Percentiles rank a stretch among this genome's conserved stretches.
phyloP scores from a whole-genome alignment of 2,888 invertebrate species.

The Acleris emargana region DNA sequence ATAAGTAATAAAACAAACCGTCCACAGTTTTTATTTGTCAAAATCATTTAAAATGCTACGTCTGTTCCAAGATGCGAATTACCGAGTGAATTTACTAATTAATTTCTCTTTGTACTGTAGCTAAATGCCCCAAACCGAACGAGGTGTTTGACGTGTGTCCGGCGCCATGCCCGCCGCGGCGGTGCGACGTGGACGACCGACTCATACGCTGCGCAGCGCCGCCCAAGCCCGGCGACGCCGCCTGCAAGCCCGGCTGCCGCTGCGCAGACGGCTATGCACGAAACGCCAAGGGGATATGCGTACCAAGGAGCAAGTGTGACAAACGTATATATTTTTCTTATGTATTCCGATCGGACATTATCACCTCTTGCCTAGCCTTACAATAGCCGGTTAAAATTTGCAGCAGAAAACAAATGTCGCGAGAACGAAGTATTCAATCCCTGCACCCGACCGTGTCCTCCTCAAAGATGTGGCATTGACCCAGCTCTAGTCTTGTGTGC shows the following conservation, averaged over 20 bases:
- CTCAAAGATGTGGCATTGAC: conserved; percentile 44
- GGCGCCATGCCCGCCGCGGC: conserved; percentile 45
- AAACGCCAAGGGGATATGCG: conserved; percentile 41
- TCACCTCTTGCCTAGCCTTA: no score
- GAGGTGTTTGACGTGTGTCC: conserved; percentile 48
- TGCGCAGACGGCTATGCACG: conserved; percentile 47
- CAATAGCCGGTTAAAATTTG: background rate
- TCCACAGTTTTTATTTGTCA: conserved; percentile 40
- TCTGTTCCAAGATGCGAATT: no score
- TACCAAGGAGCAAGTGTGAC: conserved; percentile 34
- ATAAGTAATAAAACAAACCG: conserved; percentile 35
- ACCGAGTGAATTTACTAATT: conserved; percentile 38
- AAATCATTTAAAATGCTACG: conserved; percentile 39
- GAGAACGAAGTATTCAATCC: conserved; percentile 37
- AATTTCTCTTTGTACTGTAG: background rate
- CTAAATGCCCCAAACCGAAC: conserved; percentile 36
- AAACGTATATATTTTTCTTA: conserved; percentile 31
- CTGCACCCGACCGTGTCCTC: conserved; percentile 46
- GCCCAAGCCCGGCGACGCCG: conserved; percentile 49
- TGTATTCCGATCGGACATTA: no score
- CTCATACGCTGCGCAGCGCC: conserved; percentile 43
- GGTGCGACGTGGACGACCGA: conserved; percentile 46
- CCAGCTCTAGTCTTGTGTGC: conserved; percentile 37
- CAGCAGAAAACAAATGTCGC: conserved; percentile 16
- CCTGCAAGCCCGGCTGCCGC: conserved; percentile 49